Evolutionary conservation across 1,140 invertebrate species (phyloP).

Genomic region (Geopemphigus sp.): DNA sequence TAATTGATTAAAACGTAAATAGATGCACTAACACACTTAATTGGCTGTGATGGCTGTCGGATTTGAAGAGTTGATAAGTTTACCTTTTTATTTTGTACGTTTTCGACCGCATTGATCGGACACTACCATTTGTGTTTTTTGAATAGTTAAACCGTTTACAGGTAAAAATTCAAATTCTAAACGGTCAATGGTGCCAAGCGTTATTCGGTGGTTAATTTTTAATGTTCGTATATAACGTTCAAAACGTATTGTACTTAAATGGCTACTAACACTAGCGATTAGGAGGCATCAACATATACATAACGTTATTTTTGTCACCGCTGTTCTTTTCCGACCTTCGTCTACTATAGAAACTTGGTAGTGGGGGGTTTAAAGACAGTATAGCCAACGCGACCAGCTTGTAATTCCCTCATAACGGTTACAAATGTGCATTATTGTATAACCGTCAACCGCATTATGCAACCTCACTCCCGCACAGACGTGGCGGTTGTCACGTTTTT

Average conservation of each 20-base stretch:
- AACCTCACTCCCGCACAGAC: too few relatives aligned
- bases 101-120: background rate
- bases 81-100: conserved; percentile 6
- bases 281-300: background rate
- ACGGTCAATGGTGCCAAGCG: too few relatives aligned
- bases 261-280: background rate
- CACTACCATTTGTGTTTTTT: background rate
- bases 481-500: background rate
- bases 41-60: too few relatives aligned
- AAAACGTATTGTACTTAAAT: background rate
- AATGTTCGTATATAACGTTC: background rate
- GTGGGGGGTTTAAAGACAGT: background rate
- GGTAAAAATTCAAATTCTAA: too few relatives aligned
- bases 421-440: too few relatives aligned
- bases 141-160: background rate
- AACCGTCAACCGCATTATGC: too few relatives aligned
- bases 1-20: too few relatives aligned
- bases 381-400: background rate
- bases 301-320: background rate
- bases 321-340: too few relatives aligned
- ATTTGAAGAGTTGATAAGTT: too few relatives aligned
- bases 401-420: background rate
- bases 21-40: too few relatives aligned
- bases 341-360: background rate
- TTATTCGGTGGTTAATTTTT: too few relatives aligned